These are phyloP conservation scores for Laupala kohalensis DNA, from an alignment of 1,140 invertebrate genomes.

Conservation along the genomic window DNA sequence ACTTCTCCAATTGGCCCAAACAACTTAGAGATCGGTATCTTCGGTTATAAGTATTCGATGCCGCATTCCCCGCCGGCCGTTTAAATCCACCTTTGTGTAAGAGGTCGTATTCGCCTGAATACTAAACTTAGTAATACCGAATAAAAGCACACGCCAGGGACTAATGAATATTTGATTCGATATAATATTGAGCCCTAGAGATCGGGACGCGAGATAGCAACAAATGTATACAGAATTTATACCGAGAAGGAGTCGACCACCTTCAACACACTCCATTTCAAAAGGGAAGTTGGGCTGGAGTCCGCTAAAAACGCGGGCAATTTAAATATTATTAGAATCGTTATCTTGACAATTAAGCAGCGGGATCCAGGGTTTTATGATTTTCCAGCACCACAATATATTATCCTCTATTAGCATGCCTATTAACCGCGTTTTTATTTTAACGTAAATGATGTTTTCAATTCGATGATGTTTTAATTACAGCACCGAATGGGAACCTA, in stretches of 20 bases:
- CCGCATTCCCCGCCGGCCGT: too few relatives aligned
- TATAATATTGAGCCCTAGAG: background rate
- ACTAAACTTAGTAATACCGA: too few relatives aligned
- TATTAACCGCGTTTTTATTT: background rate
- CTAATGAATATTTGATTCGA: background rate
- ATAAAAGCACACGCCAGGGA: too few relatives aligned
- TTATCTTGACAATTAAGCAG: background rate
- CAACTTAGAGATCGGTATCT: too few relatives aligned
- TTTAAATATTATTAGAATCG: background rate
- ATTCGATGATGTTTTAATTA: background rate
- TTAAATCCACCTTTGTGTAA: too few relatives aligned
- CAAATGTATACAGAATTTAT: background rate
- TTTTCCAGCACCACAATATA: background rate
- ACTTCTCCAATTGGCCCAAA: too few relatives aligned
- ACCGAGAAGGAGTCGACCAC: background rate
- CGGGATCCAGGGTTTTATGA: background rate
- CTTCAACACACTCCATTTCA: background rate
- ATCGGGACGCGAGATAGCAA: background rate
- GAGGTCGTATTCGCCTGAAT: too few relatives aligned
- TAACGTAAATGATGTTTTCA: background rate
- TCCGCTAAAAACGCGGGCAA: background rate
- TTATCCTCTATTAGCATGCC: background rate
- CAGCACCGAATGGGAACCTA: background rate
- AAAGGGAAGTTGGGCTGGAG: background rate
- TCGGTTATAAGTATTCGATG: too few relatives aligned